These are phyloP conservation scores for Steatornis caripensis DNA, from an alignment of 2,113 vertebrate species.

Conservation along the genomic window DNA sequence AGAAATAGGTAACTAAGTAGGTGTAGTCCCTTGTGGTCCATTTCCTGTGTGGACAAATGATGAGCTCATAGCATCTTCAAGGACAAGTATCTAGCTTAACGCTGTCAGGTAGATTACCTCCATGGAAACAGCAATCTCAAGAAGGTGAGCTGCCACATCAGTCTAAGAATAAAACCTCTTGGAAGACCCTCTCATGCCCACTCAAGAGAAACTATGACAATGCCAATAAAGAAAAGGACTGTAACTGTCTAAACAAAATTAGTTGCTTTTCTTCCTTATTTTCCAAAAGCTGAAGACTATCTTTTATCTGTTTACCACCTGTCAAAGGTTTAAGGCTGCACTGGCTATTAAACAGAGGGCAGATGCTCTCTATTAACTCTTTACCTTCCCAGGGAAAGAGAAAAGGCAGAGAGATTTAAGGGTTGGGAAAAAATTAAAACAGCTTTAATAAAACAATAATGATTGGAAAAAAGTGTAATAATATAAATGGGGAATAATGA, in stretches of 20 bases:
- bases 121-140: neutral
- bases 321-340: too few relatives aligned
- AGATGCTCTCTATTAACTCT: too few relatives aligned
- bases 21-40: neutral
- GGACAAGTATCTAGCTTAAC: neutral
- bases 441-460: too few relatives aligned
- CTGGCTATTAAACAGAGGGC: too few relatives aligned
- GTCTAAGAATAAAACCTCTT: neutral
- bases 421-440: too few relatives aligned
- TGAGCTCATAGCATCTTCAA: neutral
- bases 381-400: too few relatives aligned
- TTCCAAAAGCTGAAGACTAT: neutral
- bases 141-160: neutral
- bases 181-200: neutral
- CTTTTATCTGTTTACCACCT: neutral
- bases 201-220: neutral
- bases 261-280: neutral
- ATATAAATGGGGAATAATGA: too few relatives aligned
- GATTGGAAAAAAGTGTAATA: too few relatives aligned
- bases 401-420: too few relatives aligned
- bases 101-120: neutral
- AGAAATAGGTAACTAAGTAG: neutral
- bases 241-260: neutral
- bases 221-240: neutral
- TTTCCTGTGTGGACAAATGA: neutral